These are phyloP conservation scores for Leptopilina boulardi DNA, from an alignment of 1,140 invertebrate genomes.

Conservation along the genomic window DNA sequence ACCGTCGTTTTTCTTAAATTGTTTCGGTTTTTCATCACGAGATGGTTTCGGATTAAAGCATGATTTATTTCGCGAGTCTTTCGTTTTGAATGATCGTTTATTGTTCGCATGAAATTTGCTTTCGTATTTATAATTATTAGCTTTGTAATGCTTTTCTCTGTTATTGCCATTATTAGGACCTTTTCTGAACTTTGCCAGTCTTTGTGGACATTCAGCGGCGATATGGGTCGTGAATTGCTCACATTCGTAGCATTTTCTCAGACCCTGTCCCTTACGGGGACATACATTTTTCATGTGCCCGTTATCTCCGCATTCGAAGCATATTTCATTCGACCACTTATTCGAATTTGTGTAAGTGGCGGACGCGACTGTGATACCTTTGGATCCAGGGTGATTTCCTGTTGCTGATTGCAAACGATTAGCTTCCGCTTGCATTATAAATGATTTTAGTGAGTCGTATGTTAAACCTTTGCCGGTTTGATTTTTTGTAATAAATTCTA, in stretches of 20 bases:
- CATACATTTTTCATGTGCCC: no score
- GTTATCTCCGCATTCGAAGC: slow-evolving; percentile 32
- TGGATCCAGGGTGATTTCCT: neutral
- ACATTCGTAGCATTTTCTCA: no score
- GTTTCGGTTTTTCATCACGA: neutral
- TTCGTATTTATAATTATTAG: neutral
- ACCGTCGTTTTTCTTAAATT: neutral
- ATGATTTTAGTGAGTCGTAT: no score
- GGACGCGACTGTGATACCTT: neutral
- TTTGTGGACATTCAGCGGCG: slow-evolving; percentile 19
- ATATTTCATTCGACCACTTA: neutral
- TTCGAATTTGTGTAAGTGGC: neutral
- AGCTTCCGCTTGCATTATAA: slow-evolving; percentile 34
- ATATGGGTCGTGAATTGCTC: no score
- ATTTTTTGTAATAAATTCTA: no score
- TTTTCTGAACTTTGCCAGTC: no score
- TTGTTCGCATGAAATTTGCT: neutral
- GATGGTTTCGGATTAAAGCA: neutral
- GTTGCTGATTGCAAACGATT: no score
- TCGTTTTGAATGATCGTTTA: neutral
- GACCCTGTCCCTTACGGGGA: no score
- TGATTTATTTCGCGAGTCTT: neutral
- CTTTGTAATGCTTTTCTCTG: neutral
- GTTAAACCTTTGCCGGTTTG: no score
- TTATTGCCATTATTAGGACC: no score